These are phyloP conservation scores for Pissodes strobi DNA, from an alignment of 1,140 invertebrate genomes.

Conservation along the genomic window DNA sequence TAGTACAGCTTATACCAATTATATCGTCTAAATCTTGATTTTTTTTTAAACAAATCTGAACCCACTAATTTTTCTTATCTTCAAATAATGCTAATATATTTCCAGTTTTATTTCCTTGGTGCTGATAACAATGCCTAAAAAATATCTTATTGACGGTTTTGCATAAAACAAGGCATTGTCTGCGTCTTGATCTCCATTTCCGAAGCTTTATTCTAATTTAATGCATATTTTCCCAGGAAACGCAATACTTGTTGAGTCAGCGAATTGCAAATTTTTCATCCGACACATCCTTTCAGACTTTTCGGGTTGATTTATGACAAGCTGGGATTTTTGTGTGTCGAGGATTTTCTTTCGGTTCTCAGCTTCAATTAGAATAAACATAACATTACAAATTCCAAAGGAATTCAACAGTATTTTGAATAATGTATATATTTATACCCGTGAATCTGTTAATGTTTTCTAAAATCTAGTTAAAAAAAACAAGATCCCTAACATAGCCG, in stretches of 20 bases:
- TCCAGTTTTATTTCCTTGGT: no score
- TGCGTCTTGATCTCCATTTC: background rate
- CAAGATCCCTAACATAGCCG: no score
- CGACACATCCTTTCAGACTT: background rate
- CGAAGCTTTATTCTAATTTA: slow-evolving; percentile 5
- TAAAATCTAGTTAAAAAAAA: no score
- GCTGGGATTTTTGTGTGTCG: slow-evolving; percentile 4
- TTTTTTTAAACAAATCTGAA: no score
- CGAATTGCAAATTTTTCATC: slow-evolving; percentile 16
- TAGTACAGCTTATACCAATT: no score
- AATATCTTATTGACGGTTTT: no score
- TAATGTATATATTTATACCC: background rate
- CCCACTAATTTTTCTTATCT: no score
- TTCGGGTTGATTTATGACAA: slow-evolving; percentile 12
- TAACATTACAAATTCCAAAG: background rate
- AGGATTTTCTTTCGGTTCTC: background rate
- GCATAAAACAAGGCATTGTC: no score
- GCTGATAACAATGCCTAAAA: no score
- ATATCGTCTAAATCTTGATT: no score
- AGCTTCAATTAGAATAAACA: slow-evolving; percentile 8
- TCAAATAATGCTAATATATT: no score
- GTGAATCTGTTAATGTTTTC: no score
- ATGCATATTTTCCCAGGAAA: background rate
- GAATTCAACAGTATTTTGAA: background rate
- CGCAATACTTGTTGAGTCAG: slow-evolving; percentile 17